Base-by-base conservation (phyloP, 1,140 invertebrate genomes). In the Phthorimaea operculella region DNA sequence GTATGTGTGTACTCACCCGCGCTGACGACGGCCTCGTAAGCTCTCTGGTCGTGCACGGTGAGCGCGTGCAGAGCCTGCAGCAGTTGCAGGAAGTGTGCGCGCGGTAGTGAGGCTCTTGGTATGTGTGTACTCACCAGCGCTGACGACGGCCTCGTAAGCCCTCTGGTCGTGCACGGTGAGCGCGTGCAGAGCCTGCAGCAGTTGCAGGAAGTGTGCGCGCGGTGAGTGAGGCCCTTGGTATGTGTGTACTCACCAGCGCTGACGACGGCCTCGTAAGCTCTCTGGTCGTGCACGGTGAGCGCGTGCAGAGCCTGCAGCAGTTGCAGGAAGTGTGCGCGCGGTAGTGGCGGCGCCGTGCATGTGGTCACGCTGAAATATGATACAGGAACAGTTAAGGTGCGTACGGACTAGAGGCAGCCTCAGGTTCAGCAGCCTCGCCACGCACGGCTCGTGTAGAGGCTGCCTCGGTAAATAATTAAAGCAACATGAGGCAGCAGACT, bases 71-170 rank as follows among this genome's bases (percentile, higher is more conserved):
- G 58, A 39, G 72, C 66, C 0, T 74, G 75, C 54, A 83, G 70
- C 57, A 86, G 70, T 36, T 76, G 74, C 48, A 85, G 68, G 69
- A 85, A 85, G 68, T 86, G 82, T 8, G 67, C 61, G 17, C 79
- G 74, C 0, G 83, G 79, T 17, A 86, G 74, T 68, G 17, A 57
- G 11, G 62, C n/a, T n/a, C n/a, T n/a, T n/a, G n/a, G n/a, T n/a
- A n/a, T n/a, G 51, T 18, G 63, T 4, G 47, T 6, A 64, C 57
- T 15, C 16, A 86, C 83, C 83, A 8, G 81, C 78, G 0, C 66
- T 55, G 1, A 72, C 76, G 1, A 83, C 72, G 11, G 76, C 77
- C 34, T 85, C 79, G 54, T 82, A 79, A 1, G 84, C 66, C 33
- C 50, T 54, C n/a, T 62, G 63, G 42, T 70, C 60, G 47, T 72